Evolutionary conservation across 2,888 invertebrate species (phyloP).

Genomic region (Boloria selene): DNA sequence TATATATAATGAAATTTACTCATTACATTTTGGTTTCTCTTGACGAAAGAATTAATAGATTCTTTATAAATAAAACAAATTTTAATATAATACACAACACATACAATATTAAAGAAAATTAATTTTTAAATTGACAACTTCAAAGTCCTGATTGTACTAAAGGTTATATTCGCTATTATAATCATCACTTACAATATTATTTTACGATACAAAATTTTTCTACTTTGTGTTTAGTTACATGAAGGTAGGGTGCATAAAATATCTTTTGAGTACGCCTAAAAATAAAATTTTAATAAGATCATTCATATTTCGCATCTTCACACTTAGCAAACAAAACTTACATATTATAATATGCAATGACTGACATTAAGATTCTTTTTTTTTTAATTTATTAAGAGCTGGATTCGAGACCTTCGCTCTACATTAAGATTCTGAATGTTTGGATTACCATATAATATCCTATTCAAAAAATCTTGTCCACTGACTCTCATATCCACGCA

Average conservation of each 20-base stretch:
- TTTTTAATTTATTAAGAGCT: too few species aligned
- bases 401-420: too few species aligned
- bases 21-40: background rate
- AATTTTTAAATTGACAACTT: background rate
- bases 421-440: constrained; percentile 6
- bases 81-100: background rate
- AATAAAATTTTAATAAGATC: constrained; percentile 10
- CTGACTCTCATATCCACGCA: constrained; percentile 6
- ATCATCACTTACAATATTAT: background rate
- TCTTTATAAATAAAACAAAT: background rate
- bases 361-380: constrained; percentile 1
- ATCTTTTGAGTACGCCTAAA: constrained; percentile 11
- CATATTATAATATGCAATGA: constrained; percentile 15
- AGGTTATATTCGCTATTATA: too few species aligned
- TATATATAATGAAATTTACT: background rate
- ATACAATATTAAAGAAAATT: background rate
- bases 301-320: background rate
- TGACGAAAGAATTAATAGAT: background rate
- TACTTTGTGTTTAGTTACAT: background rate
- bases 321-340: constrained; percentile 15
- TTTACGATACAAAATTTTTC: constrained; percentile 1
- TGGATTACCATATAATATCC: constrained; percentile 10
- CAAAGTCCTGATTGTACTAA: background rate
- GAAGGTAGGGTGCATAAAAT: constrained; percentile 3
- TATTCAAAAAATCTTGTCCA: background rate